phyloP scores from a whole-genome alignment of 2,888 invertebrate genomes.

The Punctoribates punctum region DNA sequence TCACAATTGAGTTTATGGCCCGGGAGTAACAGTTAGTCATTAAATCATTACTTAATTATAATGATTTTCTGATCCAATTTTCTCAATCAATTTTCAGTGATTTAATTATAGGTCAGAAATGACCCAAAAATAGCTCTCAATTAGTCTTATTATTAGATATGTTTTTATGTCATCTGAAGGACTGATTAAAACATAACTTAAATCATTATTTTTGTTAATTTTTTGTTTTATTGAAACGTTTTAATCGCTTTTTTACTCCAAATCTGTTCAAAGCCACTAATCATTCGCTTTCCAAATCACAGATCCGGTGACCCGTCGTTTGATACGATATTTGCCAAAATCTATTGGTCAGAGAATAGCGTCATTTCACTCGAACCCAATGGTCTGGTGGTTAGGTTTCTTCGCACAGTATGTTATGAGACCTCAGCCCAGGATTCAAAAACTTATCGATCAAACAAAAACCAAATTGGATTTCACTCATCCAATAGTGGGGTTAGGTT shows the following conservation, averaged over 20 bases:
- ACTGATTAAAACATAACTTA: background rate
- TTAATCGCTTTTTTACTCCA: background rate
- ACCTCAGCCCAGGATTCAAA: slow-evolving; percentile 46
- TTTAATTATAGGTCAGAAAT: too few species aligned
- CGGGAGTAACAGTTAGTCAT: slow-evolving; percentile 8
- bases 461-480: slow-evolving; percentile 46
- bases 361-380: slow-evolving; percentile 79
- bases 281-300: background rate
- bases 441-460: slow-evolving; percentile 45
- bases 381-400: slow-evolving; percentile 98
- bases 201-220: background rate
- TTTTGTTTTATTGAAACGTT: background rate
- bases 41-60: background rate
- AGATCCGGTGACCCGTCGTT: slow-evolving; percentile 11
- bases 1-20: background rate
- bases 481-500: slow-evolving; percentile 50
- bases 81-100: too few species aligned
- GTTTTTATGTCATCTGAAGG: background rate
- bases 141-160: too few species aligned
- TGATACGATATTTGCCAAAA: background rate
- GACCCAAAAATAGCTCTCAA: too few species aligned
- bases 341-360: background rate
- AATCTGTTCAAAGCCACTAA: background rate
- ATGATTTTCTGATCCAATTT: background rate
- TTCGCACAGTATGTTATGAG: slow-evolving; percentile 84